Percentiles rank a stretch among this genome's conserved stretches.
Conservation (phyloP, 2,797 vertebrate species). For the Muscicapa striata region DNA sequence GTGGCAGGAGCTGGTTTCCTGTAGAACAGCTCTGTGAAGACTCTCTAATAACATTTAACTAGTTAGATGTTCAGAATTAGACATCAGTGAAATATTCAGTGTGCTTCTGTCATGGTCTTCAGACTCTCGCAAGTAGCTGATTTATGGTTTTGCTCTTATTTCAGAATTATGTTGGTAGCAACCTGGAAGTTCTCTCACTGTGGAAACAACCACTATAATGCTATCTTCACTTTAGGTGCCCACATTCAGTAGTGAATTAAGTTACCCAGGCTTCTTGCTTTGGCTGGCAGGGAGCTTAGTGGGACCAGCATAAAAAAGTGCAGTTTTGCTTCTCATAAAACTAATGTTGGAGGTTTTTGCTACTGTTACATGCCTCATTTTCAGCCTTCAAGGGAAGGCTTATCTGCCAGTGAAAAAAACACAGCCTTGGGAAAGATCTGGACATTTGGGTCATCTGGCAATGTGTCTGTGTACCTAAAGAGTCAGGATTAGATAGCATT, state of each 20-base stretch:
- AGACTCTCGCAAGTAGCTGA: background rate
- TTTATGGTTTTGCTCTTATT: constrained; percentile 9
- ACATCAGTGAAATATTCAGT: background rate
- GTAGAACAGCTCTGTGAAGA: background rate
- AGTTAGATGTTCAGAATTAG: background rate
- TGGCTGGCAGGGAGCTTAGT: background rate
- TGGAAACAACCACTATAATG: background rate
- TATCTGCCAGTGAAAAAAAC: background rate
- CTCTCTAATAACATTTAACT: background rate
- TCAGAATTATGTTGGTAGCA: background rate
- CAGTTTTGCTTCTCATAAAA: background rate
- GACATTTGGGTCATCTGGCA: background rate
- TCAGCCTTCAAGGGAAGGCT: background rate
- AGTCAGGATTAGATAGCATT: constrained; percentile 22
- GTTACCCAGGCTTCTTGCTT: background rate
- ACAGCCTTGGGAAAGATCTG: background rate
- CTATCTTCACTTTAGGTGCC: background rate
- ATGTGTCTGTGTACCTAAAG: background rate
- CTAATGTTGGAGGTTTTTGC: background rate
- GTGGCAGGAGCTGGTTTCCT: background rate
- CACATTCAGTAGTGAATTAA: background rate
- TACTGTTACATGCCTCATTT: background rate
- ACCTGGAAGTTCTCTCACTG: background rate
- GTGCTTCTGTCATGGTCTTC: background rate
- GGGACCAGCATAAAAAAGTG: background rate